phyloP scores from a whole-genome alignment of 2,797 vertebrate genomes.

The Mormyrops boulengeri region DNA sequence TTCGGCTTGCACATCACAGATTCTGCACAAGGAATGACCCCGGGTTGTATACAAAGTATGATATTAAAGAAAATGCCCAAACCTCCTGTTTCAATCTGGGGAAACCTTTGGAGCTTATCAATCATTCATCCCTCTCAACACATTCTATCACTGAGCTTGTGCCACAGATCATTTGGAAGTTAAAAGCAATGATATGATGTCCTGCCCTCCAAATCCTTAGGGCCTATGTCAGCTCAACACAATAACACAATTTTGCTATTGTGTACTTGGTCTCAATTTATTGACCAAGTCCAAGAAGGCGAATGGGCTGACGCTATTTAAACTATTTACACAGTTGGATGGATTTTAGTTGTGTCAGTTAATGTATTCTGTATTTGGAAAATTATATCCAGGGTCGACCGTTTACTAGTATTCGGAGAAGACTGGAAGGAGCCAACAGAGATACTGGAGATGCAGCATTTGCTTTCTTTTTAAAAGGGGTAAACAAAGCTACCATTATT shows the following conservation, averaged over 20 bases:
- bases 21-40: conserved; percentile 22
- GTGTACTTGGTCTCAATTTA: conserved; percentile 7
- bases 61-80: conserved; percentile 37
- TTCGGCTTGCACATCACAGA: conserved; percentile 27
- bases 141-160: conserved; percentile 18
- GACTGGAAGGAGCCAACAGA: background rate
- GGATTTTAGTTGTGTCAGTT: background rate
- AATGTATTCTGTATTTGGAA: background rate
- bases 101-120: conserved; percentile 26
- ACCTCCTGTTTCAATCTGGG: conserved; percentile 24
- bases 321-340: conserved; percentile 18
- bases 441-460: background rate
- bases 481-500: background rate
- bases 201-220: conserved; percentile 22
- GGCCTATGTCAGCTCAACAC: background rate
- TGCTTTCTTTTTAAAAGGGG: background rate
- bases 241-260: conserved; percentile 7
- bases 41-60: conserved; percentile 37
- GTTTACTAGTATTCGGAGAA: background rate
- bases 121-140: conserved; percentile 35
- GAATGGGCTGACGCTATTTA: conserved; percentile 12
- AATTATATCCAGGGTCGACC: background rate
- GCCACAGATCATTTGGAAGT: conserved; percentile 25
- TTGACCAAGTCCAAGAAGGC: conserved; percentile 14
- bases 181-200: conserved; percentile 25